phyloP scores from a whole-genome alignment of 2,797 vertebrate species.

The Ispidina lecontei region DNA sequence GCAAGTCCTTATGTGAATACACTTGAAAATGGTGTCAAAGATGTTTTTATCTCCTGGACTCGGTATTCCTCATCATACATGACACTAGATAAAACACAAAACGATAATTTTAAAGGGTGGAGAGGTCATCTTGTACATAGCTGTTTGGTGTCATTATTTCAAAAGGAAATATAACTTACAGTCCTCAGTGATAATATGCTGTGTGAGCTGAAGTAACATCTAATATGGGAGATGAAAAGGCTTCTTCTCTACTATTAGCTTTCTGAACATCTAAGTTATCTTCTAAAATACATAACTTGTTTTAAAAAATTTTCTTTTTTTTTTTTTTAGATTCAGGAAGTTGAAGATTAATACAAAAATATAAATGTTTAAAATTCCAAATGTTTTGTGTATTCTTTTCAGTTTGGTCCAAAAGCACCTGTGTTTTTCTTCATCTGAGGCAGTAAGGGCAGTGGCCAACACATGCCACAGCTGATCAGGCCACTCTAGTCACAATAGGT shows the following conservation, averaged over 20 bases:
- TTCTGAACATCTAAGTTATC: background rate
- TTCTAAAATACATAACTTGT: background rate
- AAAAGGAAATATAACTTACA: background rate
- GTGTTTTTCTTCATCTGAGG: background rate
- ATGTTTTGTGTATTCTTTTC: background rate
- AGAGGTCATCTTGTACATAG: background rate
- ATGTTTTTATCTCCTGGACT: background rate
- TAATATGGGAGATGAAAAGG: background rate
- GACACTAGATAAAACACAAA: background rate
- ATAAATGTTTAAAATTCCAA: background rate
- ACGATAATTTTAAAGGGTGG: background rate
- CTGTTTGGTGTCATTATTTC: background rate
- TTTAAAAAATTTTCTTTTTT: background rate
- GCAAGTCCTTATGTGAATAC: background rate
- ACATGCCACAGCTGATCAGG: background rate
- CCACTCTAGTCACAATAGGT: background rate
- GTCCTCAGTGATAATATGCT: background rate
- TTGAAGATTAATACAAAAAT: background rate
- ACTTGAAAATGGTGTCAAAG: background rate
- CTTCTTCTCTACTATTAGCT: background rate
- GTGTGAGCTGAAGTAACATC: background rate
- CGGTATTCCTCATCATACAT: background rate
- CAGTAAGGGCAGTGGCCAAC: background rate
- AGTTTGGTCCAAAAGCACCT: background rate
- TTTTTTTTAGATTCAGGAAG: background rate